Percentiles rank a stretch among this genome's conserved stretches.
These are phyloP conservation scores for Scolopax rusticola DNA, from an alignment of 2,797 vertebrate species.

Conservation along the genomic window DNA sequence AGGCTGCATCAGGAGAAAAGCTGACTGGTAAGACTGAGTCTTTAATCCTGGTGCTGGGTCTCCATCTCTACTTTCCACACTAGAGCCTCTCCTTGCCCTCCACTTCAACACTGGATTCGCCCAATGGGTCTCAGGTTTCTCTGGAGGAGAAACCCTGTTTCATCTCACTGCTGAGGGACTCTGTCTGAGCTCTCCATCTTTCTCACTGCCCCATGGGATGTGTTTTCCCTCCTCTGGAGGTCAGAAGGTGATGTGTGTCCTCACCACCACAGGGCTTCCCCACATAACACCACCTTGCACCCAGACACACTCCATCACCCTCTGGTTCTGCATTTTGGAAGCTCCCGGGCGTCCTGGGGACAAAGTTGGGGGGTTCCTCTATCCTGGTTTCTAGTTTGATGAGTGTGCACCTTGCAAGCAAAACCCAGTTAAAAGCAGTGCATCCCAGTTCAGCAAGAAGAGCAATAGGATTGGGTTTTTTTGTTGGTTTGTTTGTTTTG, in stretches of 20 bases:
- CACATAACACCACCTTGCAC: not conserved
- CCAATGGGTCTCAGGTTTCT: not conserved
- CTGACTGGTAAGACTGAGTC: not conserved
- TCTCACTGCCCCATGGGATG: not conserved
- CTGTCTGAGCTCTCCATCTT: not conserved
- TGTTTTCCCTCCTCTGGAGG: not conserved
- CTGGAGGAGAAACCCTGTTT: not conserved
- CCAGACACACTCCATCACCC: rapidly evolving
- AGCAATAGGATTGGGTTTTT: rapidly evolving
- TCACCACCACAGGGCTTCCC: not conserved
- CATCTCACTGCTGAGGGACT: rapidly evolving
- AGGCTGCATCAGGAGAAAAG: not conserved
- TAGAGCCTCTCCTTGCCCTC: not conserved
- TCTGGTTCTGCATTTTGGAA: rapidly evolving
- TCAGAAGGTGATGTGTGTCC: not conserved
- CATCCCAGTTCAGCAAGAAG: rapidly evolving
- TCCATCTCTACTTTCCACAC: not conserved
- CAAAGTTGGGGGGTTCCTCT: rapidly evolving
- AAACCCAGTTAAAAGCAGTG: not conserved
- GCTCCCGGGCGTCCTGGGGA: not conserved
- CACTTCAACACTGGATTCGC: not conserved
- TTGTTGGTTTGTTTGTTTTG: not conserved
- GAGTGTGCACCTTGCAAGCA: not conserved
- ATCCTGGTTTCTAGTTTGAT: not conserved
- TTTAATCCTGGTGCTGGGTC: not conserved